Base-by-base conservation (phyloP, 2,888 invertebrate species). In the Trissoscelio sp. region DNA sequence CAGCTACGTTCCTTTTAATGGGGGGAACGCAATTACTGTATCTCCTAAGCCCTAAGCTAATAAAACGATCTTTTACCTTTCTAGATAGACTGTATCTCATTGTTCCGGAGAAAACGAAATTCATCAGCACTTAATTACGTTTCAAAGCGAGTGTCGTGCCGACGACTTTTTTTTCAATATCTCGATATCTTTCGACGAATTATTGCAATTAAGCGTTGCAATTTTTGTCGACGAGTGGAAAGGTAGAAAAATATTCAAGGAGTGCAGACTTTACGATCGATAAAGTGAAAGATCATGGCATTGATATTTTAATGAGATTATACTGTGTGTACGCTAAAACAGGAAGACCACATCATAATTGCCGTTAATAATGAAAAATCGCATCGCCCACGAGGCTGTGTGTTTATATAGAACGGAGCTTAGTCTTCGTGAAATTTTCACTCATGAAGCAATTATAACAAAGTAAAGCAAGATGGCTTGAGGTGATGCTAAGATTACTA, bases 81-180 rank as follows among this genome's bases (percentile, higher is more conserved):
- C 78, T 44, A 53, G 39, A 57, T 44, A 53, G 39, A 57, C 46
- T 64, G 7, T 44, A 20, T n/a, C 28, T 66, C 42, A 51, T 67
- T 67, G 75, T 60, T 77, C 51, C 24, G 24, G 24, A 48, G 57
- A 74, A 66, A 74, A 66, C 48, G 66, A 74, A 74, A 57, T 74
- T 74, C 57, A 66, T 74, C 48, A 42, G 34, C 57, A 14, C 14
- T 62, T 62, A 42, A 73, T 72, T 72, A 37, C 42, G 18, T 31
- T 20, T 12, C 39, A 14, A 34, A 34, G n/a, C 34, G 34, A 39
- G 39, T 3, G 12, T 66, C 39, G 14, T 9, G 46, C 31, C 31
- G 2, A 12, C 2, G 3, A 39, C 18, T 44, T 44, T 18, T 44
- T 44, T 22, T 22, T n/a, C 31, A 58, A 58, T 14, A 42, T 24